Base-by-base conservation (phyloP, 1,140 invertebrate species). In the Drosophila nikananu region DNA sequence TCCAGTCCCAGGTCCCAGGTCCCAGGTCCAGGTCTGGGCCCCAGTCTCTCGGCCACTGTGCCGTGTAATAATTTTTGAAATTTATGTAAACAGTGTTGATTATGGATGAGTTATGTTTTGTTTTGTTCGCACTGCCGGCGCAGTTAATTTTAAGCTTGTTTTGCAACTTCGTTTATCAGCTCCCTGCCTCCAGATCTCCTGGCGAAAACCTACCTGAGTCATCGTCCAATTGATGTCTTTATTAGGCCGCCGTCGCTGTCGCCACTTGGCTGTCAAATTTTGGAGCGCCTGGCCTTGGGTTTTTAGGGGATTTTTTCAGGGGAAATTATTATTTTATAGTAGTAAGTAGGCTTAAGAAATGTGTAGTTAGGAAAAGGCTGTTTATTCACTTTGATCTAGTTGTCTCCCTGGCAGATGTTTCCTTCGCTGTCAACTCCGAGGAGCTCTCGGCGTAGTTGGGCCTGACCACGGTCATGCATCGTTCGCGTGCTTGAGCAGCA, bases 51-150 rank as follows among this genome's bases (percentile, higher is more conserved):
- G 67, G 46, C 78, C 60, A 51, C 70, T 48, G 72, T 77, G 81
- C 81, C 72, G 84, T 83, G 84, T 87, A 87, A 87, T 89, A 86
- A 90, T 89, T 89, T 90, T 86, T 90, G 82, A 86, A 90, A 90
- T 90, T 90, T 90, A 90, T 90, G 86, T 90, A 90, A 90, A 90
- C 86, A 90, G 86, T 90, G 86, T 90, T 90, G 86, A 90, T 90
- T 90, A 90, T 90, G 86, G 86, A 90, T 90, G 86, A 90, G 86
- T 90, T 90, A 90, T 90, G 86, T 90, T 84, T 84, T 89, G 81
- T 84, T 84, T 74, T 86, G 71, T 81, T 84, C 81, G 75, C 83
- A 86, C 78, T 86, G 82, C 78, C 78, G 60, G 59, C 49, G 83
- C 83, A 80, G 83, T 89, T 87, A 84, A 89, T 87, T 87, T 87